A percentile compares a stretch with the other conserved stretches of the same genome.
These are phyloP conservation scores for Benitochromis conjunctus DNA, from an alignment of 2,113 vertebrate species.

Conservation along the genomic window DNA sequence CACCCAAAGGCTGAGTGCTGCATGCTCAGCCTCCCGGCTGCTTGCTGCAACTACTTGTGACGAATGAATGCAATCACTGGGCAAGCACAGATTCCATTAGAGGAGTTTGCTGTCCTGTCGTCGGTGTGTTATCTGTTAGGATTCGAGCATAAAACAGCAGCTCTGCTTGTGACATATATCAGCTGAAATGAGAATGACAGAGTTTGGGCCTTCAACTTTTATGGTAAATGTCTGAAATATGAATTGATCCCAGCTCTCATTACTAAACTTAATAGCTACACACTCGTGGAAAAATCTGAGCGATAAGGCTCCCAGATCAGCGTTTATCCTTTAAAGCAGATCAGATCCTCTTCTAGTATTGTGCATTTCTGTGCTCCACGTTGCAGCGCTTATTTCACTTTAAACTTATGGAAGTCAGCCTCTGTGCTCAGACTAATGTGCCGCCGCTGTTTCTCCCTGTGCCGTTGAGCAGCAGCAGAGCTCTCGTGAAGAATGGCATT, in stretches of 20 bases:
- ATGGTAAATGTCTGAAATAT: not conserved
- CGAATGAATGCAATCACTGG: too few relatives aligned
- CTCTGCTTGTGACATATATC: not conserved
- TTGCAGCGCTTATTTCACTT: not conserved
- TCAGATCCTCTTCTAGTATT: not conserved
- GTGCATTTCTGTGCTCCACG: not conserved
- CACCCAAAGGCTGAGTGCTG: not conserved
- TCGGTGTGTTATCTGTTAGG: not conserved
- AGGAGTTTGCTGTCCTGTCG: fast-evolving
- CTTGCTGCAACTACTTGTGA: not conserved
- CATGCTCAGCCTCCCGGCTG: not conserved
- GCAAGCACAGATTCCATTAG: too few relatives aligned
- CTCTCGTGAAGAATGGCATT: not conserved
- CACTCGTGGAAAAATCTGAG: not conserved
- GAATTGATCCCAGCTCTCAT: not conserved
- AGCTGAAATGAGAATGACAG: not conserved
- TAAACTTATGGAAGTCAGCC: not conserved
- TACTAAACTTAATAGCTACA: not conserved
- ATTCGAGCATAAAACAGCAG: not conserved
- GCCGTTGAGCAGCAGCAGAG: not conserved
- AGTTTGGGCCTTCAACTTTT: not conserved
- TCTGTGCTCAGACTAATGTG: not conserved
- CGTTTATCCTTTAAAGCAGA: not conserved
- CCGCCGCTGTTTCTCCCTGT: not conserved
- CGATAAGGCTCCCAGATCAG: not conserved